These are phyloP conservation scores for Netelia melanura DNA, from an alignment of 2,888 invertebrate species.

Conservation along the genomic window DNA sequence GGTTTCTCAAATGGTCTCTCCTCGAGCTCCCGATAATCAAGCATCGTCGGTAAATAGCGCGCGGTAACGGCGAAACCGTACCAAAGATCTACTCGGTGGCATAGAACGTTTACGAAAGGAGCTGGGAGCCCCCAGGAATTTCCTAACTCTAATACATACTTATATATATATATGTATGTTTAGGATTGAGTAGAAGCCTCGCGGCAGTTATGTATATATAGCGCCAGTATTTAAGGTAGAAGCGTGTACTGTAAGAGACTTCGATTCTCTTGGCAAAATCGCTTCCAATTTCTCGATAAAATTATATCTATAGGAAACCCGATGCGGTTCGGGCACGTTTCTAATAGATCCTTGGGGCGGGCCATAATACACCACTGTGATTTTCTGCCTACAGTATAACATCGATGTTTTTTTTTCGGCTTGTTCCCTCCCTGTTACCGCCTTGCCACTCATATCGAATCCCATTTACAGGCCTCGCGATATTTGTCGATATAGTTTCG, in stretches of 20 bases:
- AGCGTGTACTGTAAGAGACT: slow-evolving; percentile 16
- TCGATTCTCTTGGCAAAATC: slow-evolving; percentile 34
- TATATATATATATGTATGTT: not conserved
- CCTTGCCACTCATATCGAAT: not conserved
- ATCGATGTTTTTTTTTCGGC: slow-evolving; percentile 11
- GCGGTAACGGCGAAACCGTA: slow-evolving; percentile 15
- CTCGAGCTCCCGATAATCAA: slow-evolving; percentile 50
- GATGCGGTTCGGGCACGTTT: slow-evolving; percentile 21
- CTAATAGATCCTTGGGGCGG: slow-evolving; percentile 43
- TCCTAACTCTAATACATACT: slow-evolving; percentile 41
- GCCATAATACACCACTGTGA: slow-evolving; percentile 14
- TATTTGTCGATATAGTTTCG: not conserved
- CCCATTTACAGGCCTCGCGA: not conserved
- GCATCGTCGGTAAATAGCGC: slow-evolving; percentile 20
- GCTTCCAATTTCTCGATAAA: slow-evolving; percentile 34
- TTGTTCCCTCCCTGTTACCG: not conserved
- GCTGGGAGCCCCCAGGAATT: slow-evolving; percentile 33
- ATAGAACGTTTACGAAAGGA: slow-evolving; percentile 57
- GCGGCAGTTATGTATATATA: slow-evolving; percentile 1
- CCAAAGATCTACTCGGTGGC: slow-evolving; percentile 18
- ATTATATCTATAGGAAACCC: not conserved
- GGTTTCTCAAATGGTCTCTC: slow-evolving; percentile 22
- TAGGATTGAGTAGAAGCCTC: slow-evolving; percentile 11
- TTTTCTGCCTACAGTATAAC: slow-evolving; percentile 11
- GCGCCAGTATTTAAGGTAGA: slow-evolving; percentile 39